Evolutionary conservation across 2,888 invertebrate genomes (phyloP), one percentile per base, ranked within the genome.

Genomic region (Euzophera pinguis): DNA sequence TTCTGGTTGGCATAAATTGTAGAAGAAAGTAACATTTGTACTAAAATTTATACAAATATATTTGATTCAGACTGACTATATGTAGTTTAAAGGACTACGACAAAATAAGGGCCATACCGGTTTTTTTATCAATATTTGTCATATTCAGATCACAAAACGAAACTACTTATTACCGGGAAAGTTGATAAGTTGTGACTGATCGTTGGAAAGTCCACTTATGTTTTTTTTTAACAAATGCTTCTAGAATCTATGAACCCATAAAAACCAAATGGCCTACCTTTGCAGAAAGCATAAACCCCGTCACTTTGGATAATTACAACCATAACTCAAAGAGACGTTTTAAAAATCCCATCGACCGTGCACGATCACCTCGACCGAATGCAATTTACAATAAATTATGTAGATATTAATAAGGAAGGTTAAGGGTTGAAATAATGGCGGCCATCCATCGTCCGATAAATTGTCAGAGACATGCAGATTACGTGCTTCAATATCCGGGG

Each of bases 341-440:
- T 49, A 49, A 49, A 55, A 68, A 63, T 62, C 57, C 61, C 63
- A 61, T 59, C 47, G 39, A 50, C 81, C 79, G 81, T 77, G 80
- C 80, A 77, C 78, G 76, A 74, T 77, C 78, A 77, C 78, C 74
- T 71, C 70, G 80, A 75, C 77, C 78, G 76, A 86, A 87, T 87
- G 89, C 86, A 89, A 90, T 89, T 88, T 90, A 87, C 89, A 90
- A 89, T 90, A 90, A 90, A 90, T 90, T 90, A 89, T 81, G 80
- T 78, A 80, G 89, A 86, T 89, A 90, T 90, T 90, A 90, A 89
- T 89, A 89, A 87, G 77, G 78, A 77, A 83, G 84, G 85, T 84
- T 85, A 87, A 87, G 86, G 88, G 89, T 87, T 87, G 80, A 77
- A 74, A 84, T 88, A 87, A 90, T 84, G 84, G 84, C 71, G 73